Base-by-base conservation (phyloP, 1,140 invertebrate species). In the Drosophila micromelanica region DNA sequence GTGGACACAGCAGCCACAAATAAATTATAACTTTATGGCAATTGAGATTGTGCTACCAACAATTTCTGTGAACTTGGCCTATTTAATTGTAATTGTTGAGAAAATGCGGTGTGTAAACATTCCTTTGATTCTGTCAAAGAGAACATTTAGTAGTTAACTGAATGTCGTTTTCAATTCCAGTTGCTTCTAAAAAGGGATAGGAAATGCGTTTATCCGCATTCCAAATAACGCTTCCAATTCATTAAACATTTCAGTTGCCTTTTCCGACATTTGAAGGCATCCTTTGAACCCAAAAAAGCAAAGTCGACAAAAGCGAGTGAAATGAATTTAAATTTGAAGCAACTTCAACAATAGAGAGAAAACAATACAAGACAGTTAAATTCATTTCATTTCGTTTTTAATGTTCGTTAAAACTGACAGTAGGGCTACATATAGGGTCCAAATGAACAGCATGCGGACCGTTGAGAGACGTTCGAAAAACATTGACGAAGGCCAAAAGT, bases 401-500 rank as follows among this genome's bases (percentile, higher is more conserved):
- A 72, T 72, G 69, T 65, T 65, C 62, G 61, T 57, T 72, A 57
- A 65, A 65, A 57, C 35, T 71, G 68, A 52, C 60, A 70, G 59
- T 57, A 37, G 20, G 23, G 38, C 30, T 23, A 38, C 30, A 27
- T 13, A 13, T 42, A 42, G 23, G 42, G 11, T 30, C 56, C 30
- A 48, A 60, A 60, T 60, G 57, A 60, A 45, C 43, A 60, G 32
- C 46, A 69, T 30, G 43, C 55, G 57, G 17, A 63, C 12, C 35
- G 49, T 35, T 46, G 27, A 27, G 38, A 51, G 23, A 60, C 20
- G 27, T 12, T 60, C 15, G 27, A 51, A 43, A 37, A 73, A 73
- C 55, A 62, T 65, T 78, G 76, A 78, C 68, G 73, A 76, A 78
- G 76, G 76, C 73, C 56, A 75, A 76, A 73, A 59, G 73, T 78